A percentile compares a stretch with the other conserved stretches of the same genome.
These are phyloP conservation scores for Drosophila nr. perissopoda DNA, from an alignment of 2,888 invertebrate genomes.

Conservation along the genomic window DNA sequence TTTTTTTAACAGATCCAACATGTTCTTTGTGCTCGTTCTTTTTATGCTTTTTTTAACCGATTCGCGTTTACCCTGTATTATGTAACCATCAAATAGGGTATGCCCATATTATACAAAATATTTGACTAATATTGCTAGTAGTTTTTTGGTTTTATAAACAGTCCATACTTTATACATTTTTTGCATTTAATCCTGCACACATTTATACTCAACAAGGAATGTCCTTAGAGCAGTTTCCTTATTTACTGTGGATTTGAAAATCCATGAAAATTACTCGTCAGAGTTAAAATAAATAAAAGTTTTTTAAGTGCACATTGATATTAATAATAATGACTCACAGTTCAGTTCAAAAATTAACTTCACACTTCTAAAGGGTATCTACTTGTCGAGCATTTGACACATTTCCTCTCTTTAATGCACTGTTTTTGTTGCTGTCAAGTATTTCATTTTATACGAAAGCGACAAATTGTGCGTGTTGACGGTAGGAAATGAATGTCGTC, in stretches of 20 bases:
- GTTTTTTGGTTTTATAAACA: too few species aligned
- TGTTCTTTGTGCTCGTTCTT: slow-evolving; percentile 18
- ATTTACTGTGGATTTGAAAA: background rate
- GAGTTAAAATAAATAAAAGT: background rate
- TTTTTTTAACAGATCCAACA: background rate
- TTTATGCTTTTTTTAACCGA: slow-evolving; percentile 13
- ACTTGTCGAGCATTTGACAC: background rate
- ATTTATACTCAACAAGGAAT: background rate
- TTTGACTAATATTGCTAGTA: background rate
- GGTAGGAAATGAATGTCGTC: slow-evolving; percentile 75
- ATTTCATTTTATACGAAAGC: slow-evolving; percentile 73
- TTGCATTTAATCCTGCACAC: background rate
- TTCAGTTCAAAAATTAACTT: accelerated
- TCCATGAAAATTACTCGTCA: background rate
- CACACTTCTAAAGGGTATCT: slow-evolving; percentile 3
- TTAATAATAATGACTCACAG: background rate
- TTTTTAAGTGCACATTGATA: background rate
- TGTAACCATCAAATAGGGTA: background rate
- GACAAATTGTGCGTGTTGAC: slow-evolving; percentile 80
- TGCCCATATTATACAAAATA: background rate
- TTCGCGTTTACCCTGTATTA: slow-evolving; percentile 10
- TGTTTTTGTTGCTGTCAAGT: slow-evolving; percentile 41
- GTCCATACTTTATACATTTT: accelerated
- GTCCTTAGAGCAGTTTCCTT: too few species aligned
- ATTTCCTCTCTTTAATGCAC: slow-evolving; percentile 15